Conservation (phyloP, 1,140 invertebrate species). For the Penaeus indicus region DNA sequence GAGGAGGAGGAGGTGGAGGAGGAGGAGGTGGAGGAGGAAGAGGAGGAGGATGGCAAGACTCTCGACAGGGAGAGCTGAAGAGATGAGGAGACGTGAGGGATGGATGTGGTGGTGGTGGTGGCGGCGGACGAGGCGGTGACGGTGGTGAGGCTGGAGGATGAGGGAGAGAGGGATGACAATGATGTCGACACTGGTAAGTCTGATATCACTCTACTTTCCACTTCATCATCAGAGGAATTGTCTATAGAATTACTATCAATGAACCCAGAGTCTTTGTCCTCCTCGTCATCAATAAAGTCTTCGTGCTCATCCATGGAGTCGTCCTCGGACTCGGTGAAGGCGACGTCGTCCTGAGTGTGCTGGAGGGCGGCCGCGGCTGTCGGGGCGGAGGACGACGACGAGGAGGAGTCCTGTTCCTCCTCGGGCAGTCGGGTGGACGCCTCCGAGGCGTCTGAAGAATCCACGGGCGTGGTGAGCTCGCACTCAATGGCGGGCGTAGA, state of each 20-base stretch:
- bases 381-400: neutral
- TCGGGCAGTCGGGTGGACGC: constrained; percentile 37
- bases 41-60: constrained; percentile 45
- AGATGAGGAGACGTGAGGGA: constrained; percentile 38
- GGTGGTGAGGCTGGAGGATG: constrained; percentile 18
- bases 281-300: constrained; percentile 65
- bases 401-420: constrained; percentile 38
- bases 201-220: constrained; percentile 47
- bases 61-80: constrained; percentile 57
- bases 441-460: constrained; percentile 1
- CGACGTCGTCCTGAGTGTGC: constrained; percentile 26
- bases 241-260: constrained; percentile 66
- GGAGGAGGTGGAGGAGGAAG: neutral
- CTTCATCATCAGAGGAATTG: constrained; percentile 66
- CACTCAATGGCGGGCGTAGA: constrained; percentile 56
- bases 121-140: constrained; percentile 22
- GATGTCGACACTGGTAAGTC: neutral
- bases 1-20: neutral
- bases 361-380: constrained; percentile 25
- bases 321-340: constrained; percentile 51
- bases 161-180: neutral
- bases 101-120: constrained; percentile 23
- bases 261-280: constrained; percentile 66
- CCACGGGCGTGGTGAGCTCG: constrained; percentile 42
- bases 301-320: constrained; percentile 59